A percentile compares a stretch with the other conserved stretches of the same genome.
Evolutionary conservation across 2,113 vertebrate species (phyloP).

Genomic region (Columbina picui): DNA sequence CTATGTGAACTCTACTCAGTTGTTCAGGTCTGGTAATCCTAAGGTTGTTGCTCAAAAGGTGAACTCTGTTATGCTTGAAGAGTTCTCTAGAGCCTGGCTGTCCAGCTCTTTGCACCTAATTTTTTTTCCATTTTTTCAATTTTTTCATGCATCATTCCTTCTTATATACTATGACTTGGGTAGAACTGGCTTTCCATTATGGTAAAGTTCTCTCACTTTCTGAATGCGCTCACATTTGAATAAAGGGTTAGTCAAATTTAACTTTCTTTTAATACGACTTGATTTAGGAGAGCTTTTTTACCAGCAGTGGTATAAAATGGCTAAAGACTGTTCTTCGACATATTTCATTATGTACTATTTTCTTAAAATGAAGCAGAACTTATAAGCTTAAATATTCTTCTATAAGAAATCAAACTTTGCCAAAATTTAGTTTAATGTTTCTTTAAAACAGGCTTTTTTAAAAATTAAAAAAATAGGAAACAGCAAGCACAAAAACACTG

Average conservation of each 20-base stretch:
- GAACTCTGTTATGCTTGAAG: slow-evolving; percentile 44
- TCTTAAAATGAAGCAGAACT: not conserved
- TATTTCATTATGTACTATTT: not conserved
- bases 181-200: not conserved
- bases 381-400: not conserved
- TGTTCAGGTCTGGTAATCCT: slow-evolving; percentile 26
- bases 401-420: not conserved
- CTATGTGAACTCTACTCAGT: not conserved
- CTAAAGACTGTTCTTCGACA: not conserved
- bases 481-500: not conserved
- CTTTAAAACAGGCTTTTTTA: not conserved
- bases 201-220: not conserved
- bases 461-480: not conserved
- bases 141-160: slow-evolving; percentile 16
- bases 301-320: not conserved
- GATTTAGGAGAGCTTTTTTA: not conserved
- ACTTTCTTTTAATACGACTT: not conserved
- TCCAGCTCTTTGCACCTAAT: slow-evolving; percentile 17
- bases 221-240: slow-evolving; percentile 15
- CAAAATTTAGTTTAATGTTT: not conserved
- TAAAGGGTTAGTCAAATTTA: slow-evolving; percentile 21
- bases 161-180: not conserved
- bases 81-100: not conserved
- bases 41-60: slow-evolving; percentile 35
- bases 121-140: slow-evolving; percentile 37